These are phyloP conservation scores for Oxycera nigricornis DNA, from an alignment of 2,888 invertebrate species.

Conservation along the genomic window DNA sequence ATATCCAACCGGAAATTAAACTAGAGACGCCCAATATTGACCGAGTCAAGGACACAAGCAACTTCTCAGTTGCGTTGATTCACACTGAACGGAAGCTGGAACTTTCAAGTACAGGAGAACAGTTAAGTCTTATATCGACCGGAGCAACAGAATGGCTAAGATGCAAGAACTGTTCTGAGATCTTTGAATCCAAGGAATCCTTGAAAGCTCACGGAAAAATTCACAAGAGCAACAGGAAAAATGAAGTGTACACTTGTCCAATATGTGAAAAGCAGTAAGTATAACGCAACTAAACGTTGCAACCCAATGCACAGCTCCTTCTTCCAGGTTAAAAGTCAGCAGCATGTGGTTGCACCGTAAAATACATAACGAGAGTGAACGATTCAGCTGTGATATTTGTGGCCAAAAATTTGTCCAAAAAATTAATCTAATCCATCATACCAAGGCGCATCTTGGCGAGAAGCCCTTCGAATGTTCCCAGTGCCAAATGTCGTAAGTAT, in stretches of 20 bases:
- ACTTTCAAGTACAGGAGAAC: background rate
- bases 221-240: conserved; percentile 57
- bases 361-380: conserved; percentile 61
- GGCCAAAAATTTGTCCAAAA: conserved; percentile 63
- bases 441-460: conserved; percentile 60
- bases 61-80: background rate
- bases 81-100: background rate
- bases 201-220: conserved; percentile 59
- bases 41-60: background rate
- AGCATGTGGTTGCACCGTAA: conserved; percentile 63
- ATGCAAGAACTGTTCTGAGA: conserved; percentile 54
- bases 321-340: conserved; percentile 57
- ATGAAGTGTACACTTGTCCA: conserved; percentile 60
- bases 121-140: too few relatives aligned
- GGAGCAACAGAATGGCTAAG: background rate
- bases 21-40: too few relatives aligned
- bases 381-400: conserved; percentile 61
- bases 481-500: conserved; percentile 57
- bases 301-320: background rate
- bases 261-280: conserved; percentile 61
- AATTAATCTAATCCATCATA: conserved; percentile 61
- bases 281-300: background rate
- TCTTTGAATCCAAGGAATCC: conserved; percentile 33
- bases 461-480: conserved; percentile 60
- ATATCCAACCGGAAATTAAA: background rate